Evolutionary conservation across 2,113 vertebrate species (phyloP), one percentile per base, ranked within the genome.

Genomic region (Saccopteryx leptura): DNA sequence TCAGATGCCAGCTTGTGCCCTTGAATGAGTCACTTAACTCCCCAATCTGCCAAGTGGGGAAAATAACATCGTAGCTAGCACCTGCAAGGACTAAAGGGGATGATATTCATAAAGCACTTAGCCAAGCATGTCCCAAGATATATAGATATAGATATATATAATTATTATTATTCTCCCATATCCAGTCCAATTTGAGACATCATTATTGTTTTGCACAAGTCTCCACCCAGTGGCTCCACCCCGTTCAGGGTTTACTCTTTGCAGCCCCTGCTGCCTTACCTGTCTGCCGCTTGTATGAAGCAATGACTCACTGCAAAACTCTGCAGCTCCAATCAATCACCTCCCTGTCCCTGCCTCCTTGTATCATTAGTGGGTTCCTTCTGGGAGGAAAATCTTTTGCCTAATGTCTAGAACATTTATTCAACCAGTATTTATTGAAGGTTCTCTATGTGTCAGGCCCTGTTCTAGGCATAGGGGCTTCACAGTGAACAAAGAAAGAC

Each of bases 231-330:
- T 2, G n/a, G 87, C 84, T 72, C 95, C 94, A 91, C 88, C 95
- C 72, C 28, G 69, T 4, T 23, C 63, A 24, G 63, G 78, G 92
- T n/a, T 28, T 28, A 19, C 80, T 91, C 93, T 89, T 75, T 88
- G 95, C 90, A 65, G 78, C 72, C 46, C 60, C 92, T 96, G 94
- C 90, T 39, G 88, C 60, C 66, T 75, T 48, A 95, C 95, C 97
- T 96, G 96, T 85, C 94, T 72, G 54, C 71, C 81, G 80, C 90
- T 52, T 48, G 79, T 93, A 46, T 46, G 50, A 96, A 86, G 92
- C 95, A 65, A 65, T 96, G 93, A 97, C 96, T 97, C 97, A 97
- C 69, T 39, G 93, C 82, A 85, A 81, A 92, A 92, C 72, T 92
- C 88, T 74, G 93, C 61, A 91, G 95, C 39, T 68, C 69, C 93